A percentile compares a stretch with the other conserved stretches of the same genome.
Conservation (phyloP, 2,113 vertebrate species). For the Corydoras maculifer region DNA sequence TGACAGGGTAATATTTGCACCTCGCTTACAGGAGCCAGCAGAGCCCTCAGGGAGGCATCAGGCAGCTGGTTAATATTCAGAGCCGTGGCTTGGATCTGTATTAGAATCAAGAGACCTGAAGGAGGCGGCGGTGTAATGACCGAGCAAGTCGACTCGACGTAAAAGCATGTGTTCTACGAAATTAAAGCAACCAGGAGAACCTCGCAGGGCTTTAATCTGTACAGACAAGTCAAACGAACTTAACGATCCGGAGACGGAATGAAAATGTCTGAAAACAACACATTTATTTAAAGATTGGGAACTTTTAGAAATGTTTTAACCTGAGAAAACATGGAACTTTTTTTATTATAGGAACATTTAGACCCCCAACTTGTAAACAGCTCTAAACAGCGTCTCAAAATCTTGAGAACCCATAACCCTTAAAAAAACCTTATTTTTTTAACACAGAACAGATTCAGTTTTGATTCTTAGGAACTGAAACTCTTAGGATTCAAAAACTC, state of each 20-base stretch:
- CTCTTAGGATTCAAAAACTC: too few relatives aligned
- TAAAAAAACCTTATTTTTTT: too few relatives aligned
- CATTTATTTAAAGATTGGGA: too few relatives aligned
- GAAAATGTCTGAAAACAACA: neutral
- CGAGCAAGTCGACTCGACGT: neutral
- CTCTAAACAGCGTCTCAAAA: too few relatives aligned
- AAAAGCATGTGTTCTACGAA: neutral
- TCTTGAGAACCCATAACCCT: too few relatives aligned
- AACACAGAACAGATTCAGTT: too few relatives aligned
- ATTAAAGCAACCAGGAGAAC: neutral
- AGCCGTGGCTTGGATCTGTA: constrained; percentile 11
- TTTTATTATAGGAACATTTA: too few relatives aligned
- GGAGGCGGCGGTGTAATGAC: constrained; percentile 5
- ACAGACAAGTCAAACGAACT: neutral
- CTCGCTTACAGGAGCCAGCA: constrained; percentile 19
- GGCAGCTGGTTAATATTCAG: constrained; percentile 36
- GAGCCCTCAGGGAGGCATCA: constrained; percentile 10
- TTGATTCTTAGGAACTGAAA: too few relatives aligned
- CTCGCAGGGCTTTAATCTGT: neutral
- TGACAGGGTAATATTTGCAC: constrained; percentile 41
- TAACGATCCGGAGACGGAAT: neutral
- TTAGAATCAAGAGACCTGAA: constrained; percentile 30
- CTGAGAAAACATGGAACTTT: too few relatives aligned
- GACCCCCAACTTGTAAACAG: too few relatives aligned
- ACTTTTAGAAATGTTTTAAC: too few relatives aligned